Evolutionary conservation across 2,888 invertebrate genomes (phyloP).

Genomic region (Alloplasta piceator): DNA sequence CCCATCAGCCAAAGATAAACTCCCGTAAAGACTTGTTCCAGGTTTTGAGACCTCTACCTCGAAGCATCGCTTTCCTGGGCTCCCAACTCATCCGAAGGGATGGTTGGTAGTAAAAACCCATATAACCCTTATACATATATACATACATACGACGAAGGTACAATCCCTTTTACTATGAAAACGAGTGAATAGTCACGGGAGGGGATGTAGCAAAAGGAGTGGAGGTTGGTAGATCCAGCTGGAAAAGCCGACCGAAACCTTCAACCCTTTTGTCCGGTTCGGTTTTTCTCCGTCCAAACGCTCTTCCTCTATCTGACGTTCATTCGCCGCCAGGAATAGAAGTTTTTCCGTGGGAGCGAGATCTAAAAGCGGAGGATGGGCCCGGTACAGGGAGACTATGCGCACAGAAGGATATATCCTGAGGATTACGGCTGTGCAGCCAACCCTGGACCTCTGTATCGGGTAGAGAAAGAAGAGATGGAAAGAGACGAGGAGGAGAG

Average conservation of each 20-base stretch:
- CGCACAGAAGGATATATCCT: slow-evolving; percentile 58
- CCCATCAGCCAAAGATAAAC: slow-evolving; percentile 77
- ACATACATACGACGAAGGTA: slow-evolving; percentile 13
- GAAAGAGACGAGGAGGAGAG: slow-evolving; percentile 42
- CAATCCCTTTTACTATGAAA: slow-evolving; percentile 49
- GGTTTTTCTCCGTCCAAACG: slow-evolving; percentile 46
- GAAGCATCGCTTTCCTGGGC: slow-evolving; percentile 46
- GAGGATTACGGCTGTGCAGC: slow-evolving; percentile 66
- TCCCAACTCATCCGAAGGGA: slow-evolving; percentile 48
- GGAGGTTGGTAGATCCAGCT: slow-evolving; percentile 40
- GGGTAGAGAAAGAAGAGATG: slow-evolving; percentile 33
- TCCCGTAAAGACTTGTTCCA: slow-evolving; percentile 76
- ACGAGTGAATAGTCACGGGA: background rate
- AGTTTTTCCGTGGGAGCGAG: slow-evolving; percentile 61
- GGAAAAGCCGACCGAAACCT: slow-evolving; percentile 54
- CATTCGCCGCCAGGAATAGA: slow-evolving; percentile 57
- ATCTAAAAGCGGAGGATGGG: background rate
- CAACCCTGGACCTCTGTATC: slow-evolving; percentile 51
- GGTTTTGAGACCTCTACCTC: slow-evolving; percentile 73
- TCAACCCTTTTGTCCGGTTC: slow-evolving; percentile 48
- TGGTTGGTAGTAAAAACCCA: slow-evolving; percentile 35
- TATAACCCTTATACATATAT: slow-evolving; percentile 13
- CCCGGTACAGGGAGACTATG: background rate
- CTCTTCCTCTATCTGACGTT: slow-evolving; percentile 23
- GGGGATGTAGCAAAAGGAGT: slow-evolving; percentile 20